phyloP scores from a whole-genome alignment of 2,888 invertebrate species.

The Euplexia lucipara region DNA sequence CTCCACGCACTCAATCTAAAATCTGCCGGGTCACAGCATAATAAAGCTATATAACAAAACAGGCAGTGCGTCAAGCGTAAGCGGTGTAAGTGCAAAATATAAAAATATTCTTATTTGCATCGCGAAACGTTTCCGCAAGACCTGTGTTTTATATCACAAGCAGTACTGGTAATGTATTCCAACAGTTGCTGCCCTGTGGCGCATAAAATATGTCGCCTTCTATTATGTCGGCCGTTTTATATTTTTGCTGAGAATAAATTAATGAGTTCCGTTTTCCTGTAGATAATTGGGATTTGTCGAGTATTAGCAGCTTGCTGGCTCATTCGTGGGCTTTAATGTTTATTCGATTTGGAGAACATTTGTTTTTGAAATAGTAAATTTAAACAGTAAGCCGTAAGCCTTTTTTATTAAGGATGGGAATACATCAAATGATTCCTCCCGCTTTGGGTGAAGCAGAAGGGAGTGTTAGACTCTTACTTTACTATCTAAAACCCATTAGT shows the following conservation, averaged over 20 bases:
- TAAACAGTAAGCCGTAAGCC: too few relatives aligned
- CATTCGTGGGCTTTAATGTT: constrained; percentile 10
- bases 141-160: constrained; percentile 59
- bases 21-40: constrained; percentile 55
- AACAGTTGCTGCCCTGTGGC: constrained; percentile 50
- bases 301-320: constrained; percentile 20
- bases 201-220: constrained; percentile 54
- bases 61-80: constrained; percentile 35
- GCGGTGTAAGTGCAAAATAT: constrained; percentile 59
- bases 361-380: background rate
- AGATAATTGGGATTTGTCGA: constrained; percentile 49
- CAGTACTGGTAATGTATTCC: constrained; percentile 61
- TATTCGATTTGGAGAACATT: constrained; percentile 15
- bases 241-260: constrained; percentile 49
- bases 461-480: too few relatives aligned
- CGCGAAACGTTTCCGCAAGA: constrained; percentile 54
- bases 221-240: constrained; percentile 56
- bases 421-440: too few relatives aligned
- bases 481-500: too few relatives aligned
- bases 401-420: too few relatives aligned
- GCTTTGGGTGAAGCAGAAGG: too few relatives aligned
- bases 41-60: constrained; percentile 56
- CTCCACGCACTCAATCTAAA: constrained; percentile 44
- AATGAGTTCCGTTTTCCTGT: constrained; percentile 48
- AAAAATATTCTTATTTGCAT: constrained; percentile 64